phyloP scores from a whole-genome alignment of 2,888 invertebrate genomes.

The Chesias legatella region DNA sequence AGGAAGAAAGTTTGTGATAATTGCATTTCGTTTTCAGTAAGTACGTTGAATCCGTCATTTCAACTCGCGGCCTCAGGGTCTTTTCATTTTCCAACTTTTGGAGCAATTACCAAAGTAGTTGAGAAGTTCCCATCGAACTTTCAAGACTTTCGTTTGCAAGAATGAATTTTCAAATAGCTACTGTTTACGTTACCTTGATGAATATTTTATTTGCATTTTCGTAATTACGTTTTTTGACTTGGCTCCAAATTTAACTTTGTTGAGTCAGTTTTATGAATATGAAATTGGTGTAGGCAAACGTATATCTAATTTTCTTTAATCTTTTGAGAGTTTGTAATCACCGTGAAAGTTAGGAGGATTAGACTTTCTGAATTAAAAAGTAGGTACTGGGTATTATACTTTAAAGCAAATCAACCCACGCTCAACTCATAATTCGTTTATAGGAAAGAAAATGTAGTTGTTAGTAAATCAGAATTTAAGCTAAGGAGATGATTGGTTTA shows the following conservation, averaged over 20 bases:
- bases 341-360: no score
- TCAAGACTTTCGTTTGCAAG: constrained; percentile 48
- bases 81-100: constrained; percentile 59
- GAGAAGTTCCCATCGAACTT: constrained; percentile 54
- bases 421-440: no score
- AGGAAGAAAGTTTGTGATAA: no score
- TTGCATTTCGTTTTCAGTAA: no score
- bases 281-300: not conserved
- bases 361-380: no score
- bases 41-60: constrained; percentile 47
- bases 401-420: no score
- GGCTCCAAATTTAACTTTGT: not conserved
- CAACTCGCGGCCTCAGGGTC: constrained; percentile 46
- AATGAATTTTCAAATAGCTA: constrained; percentile 50
- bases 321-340: no score
- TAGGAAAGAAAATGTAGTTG: no score
- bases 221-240: constrained; percentile 14
- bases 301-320: no score
- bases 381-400: no score
- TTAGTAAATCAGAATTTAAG: no score
- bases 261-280: constrained; percentile 5
- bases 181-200: constrained; percentile 26
- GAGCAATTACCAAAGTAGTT: constrained; percentile 71
- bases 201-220: constrained; percentile 23
- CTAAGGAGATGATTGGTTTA: no score